Evolutionary conservation across 1,140 invertebrate species (phyloP).

Genomic region (Drosophila willistoni): DNA sequence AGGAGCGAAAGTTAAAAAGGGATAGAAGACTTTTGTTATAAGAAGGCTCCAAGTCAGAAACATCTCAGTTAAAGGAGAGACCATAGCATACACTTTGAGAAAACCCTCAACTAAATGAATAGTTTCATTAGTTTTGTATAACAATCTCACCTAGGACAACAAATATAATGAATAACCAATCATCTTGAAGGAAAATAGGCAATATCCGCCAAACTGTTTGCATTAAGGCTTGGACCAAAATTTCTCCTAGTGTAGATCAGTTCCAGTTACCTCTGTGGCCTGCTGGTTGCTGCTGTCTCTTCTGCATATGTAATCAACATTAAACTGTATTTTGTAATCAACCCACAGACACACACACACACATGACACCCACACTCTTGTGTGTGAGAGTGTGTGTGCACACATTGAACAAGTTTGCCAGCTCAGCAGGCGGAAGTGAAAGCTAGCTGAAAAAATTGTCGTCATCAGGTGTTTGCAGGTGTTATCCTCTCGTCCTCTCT

Average conservation of each 20-base stretch:
- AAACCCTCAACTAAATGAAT: not conserved
- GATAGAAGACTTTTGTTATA: conserved; percentile 43
- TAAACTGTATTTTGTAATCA: conserved; percentile 80
- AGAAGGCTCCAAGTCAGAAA: conserved; percentile 44
- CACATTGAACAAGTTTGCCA: conserved; percentile 58
- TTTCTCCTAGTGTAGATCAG: conserved; percentile 18
- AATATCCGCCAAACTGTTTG: no score
- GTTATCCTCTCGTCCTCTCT: conserved; percentile 32
- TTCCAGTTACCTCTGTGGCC: conserved; percentile 28
- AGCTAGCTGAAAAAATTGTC: conserved; percentile 54
- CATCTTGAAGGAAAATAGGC: no score
- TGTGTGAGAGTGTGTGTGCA: conserved; percentile 2
- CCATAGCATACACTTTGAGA: conserved; percentile 19
- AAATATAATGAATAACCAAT: no score
- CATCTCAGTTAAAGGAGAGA: conserved; percentile 42
- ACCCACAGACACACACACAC: conserved; percentile 48
- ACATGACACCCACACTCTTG: conserved; percentile 1
- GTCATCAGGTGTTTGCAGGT: conserved; percentile 40
- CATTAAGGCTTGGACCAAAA: no score
- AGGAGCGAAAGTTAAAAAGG: conserved; percentile 4
- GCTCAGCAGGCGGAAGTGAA: conserved; percentile 67
- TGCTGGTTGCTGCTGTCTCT: conserved; percentile 31
- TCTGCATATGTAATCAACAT: conserved; percentile 77
- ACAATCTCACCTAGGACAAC: no score
- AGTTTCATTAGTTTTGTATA: no score